A percentile compares a stretch with the other conserved stretches of the same genome.
Evolutionary conservation across 2,888 invertebrate genomes (phyloP).

Genomic region (Chrysina gloriosa): DNA sequence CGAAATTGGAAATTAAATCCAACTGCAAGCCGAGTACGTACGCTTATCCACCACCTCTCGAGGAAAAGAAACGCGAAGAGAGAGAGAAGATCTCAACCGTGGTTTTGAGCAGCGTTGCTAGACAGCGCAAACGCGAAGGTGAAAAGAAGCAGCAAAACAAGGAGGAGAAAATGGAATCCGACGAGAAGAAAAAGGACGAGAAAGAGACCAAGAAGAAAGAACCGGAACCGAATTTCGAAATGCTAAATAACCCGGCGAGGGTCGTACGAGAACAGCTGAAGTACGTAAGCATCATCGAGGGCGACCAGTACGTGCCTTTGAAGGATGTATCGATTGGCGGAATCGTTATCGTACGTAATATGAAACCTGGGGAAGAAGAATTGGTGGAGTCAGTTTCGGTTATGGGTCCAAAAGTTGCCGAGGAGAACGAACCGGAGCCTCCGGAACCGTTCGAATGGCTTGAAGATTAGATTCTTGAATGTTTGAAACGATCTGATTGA

Average conservation of each 20-base stretch:
- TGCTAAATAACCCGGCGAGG: conserved; percentile 93
- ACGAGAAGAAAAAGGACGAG: conserved; percentile 66
- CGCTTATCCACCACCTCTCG: conserved; percentile 96
- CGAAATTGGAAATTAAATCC: conserved; percentile 90
- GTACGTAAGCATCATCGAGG: conserved; percentile 82
- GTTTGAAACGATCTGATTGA: too few relatives aligned
- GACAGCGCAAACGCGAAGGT: conserved; percentile 87
- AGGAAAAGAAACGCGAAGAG: conserved; percentile 98
- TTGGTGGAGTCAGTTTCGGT: conserved; percentile 88
- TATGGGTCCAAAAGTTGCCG: conserved; percentile 90
- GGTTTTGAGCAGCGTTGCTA: conserved; percentile 95
- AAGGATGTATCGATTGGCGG: conserved; percentile 96
- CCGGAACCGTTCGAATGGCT: conserved; percentile 98
- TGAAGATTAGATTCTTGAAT: conserved; percentile 73
- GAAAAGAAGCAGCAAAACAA: conserved; percentile 66
- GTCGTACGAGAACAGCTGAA: conserved; percentile 92
- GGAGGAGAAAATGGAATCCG: conserved; percentile 84
- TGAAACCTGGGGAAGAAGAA: conserved; percentile 82
- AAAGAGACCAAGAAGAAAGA: conserved; percentile 77
- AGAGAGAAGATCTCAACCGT: conserved; percentile 98
- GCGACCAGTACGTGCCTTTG: conserved; percentile 83
- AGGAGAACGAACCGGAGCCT: conserved; percentile 96
- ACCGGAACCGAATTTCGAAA: conserved; percentile 91
- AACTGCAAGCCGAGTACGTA: conserved; percentile 94
- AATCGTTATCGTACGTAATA: conserved; percentile 93